Conservation (phyloP, 2,113 vertebrate species). For the Pedetes capensis region DNA sequence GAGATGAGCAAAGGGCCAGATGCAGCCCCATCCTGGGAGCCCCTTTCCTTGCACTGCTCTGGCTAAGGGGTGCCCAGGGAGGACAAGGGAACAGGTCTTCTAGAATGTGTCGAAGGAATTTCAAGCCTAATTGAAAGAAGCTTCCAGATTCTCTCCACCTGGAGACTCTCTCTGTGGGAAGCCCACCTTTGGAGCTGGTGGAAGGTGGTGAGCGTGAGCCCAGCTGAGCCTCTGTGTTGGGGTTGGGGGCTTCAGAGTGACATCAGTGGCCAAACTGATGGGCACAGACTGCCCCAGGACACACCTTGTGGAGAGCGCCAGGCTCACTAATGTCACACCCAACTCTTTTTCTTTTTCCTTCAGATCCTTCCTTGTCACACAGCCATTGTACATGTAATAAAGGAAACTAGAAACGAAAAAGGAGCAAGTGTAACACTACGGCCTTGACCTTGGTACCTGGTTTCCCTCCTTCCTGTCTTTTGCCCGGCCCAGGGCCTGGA, state of each 20-base stretch:
- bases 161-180: rapidly evolving
- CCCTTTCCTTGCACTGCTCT: rapidly evolving
- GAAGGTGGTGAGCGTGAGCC: background rate
- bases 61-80: background rate
- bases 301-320: rapidly evolving
- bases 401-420: too few relatives aligned
- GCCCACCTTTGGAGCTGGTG: rapidly evolving
- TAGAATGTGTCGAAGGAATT: background rate
- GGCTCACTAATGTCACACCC: rapidly evolving
- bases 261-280: too few relatives aligned
- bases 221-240: rapidly evolving
- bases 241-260: too few relatives aligned
- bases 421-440: rapidly evolving
- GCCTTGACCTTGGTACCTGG: rapidly evolving
- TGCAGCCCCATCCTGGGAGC: rapidly evolving
- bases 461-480: background rate
- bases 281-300: background rate
- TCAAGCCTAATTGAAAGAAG: background rate
- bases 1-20: background rate
- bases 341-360: background rate
- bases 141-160: background rate
- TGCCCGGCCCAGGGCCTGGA: rapidly evolving
- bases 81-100: background rate
- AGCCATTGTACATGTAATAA: rapidly evolving
- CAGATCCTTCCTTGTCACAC: too few relatives aligned